These are phyloP conservation scores for Drosophila setosimentum DNA, from an alignment of 2,888 invertebrate genomes.

Conservation along the genomic window DNA sequence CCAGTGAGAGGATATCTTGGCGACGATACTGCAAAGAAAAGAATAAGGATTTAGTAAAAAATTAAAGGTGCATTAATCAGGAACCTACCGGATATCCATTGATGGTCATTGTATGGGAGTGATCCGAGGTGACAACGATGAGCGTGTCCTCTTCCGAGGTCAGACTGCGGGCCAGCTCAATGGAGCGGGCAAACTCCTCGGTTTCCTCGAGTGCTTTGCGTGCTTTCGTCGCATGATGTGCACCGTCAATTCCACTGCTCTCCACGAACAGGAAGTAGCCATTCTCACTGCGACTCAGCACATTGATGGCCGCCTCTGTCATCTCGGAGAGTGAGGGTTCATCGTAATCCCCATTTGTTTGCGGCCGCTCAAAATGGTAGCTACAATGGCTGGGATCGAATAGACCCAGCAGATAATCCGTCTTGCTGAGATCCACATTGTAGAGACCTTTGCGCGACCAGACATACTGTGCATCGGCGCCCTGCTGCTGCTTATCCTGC, in stretches of 20 bases:
- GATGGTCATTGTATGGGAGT: conserved; percentile 91
- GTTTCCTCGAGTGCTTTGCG: conserved; percentile 92
- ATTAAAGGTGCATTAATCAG: too few species aligned
- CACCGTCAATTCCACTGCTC: conserved; percentile 86
- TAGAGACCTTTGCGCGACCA: conserved; percentile 71
- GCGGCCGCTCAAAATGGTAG: conserved; percentile 87
- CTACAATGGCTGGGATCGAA: conserved; percentile 87
- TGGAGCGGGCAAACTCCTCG: conserved; percentile 90
- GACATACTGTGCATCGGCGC: conserved; percentile 82
- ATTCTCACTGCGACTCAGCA: conserved; percentile 87
- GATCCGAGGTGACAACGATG: conserved; percentile 92
- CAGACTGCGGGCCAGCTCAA: conserved; percentile 87
- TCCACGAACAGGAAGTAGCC: conserved; percentile 92
- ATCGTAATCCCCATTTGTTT: conserved; percentile 82
- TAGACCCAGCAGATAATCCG: conserved; percentile 87
- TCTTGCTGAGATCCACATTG: conserved; percentile 84
- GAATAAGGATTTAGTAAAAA: background rate
- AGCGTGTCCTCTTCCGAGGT: conserved; percentile 90
- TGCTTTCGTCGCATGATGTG: conserved; percentile 88
- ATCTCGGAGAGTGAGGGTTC: conserved; percentile 89
- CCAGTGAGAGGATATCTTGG: conserved; percentile 86
- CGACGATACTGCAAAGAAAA: conserved; percentile 58
- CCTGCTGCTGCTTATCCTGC: conserved; percentile 53
- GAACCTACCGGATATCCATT: conserved; percentile 89
- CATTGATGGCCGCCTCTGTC: conserved; percentile 88